Percentiles rank a stretch among this genome's conserved stretches.
Evolutionary conservation across 1,140 invertebrate genomes (phyloP).

Genomic region (Manduca sexta): DNA sequence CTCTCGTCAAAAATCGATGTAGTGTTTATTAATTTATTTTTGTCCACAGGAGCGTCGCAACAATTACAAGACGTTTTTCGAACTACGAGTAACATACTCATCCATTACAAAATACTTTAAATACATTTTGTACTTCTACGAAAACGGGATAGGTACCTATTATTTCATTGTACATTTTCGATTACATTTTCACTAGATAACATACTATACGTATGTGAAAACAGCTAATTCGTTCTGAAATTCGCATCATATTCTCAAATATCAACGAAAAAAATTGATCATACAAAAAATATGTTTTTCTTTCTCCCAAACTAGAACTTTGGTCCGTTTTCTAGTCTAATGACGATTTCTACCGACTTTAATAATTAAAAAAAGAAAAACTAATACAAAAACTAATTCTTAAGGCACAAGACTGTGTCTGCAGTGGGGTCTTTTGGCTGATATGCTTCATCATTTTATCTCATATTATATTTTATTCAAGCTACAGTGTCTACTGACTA

Average conservation of each 20-base stretch:
- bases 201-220: slow-evolving; percentile 24
- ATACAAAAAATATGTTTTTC: slow-evolving; percentile 60
- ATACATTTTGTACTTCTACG: slow-evolving; percentile 66
- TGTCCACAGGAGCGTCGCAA: too few relatives aligned
- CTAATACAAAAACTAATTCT: slow-evolving; percentile 32
- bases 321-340: slow-evolving; percentile 58
- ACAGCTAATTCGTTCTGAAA: slow-evolving; percentile 31
- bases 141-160: slow-evolving; percentile 32
- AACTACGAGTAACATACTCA: not conserved
- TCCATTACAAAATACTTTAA: slow-evolving; percentile 46
- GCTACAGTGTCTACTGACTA: slow-evolving; percentile 33
- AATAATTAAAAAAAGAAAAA: slow-evolving; percentile 8
- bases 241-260: slow-evolving; percentile 1
- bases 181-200: slow-evolving; percentile 37
- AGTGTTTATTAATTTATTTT: too few relatives aligned
- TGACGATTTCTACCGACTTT: not conserved
- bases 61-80: not conserved
- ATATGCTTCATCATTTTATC: slow-evolving; percentile 45
- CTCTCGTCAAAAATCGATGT: too few relatives aligned
- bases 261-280: slow-evolving; percentile 24
- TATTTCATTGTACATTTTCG: slow-evolving; percentile 28
- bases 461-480: slow-evolving; percentile 20
- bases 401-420: slow-evolving; percentile 69
- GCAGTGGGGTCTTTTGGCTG: slow-evolving; percentile 30
- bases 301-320: slow-evolving; percentile 50